These are phyloP conservation scores for Limenitis camilla DNA, from an alignment of 2,888 invertebrate genomes.

Conservation along the genomic window DNA sequence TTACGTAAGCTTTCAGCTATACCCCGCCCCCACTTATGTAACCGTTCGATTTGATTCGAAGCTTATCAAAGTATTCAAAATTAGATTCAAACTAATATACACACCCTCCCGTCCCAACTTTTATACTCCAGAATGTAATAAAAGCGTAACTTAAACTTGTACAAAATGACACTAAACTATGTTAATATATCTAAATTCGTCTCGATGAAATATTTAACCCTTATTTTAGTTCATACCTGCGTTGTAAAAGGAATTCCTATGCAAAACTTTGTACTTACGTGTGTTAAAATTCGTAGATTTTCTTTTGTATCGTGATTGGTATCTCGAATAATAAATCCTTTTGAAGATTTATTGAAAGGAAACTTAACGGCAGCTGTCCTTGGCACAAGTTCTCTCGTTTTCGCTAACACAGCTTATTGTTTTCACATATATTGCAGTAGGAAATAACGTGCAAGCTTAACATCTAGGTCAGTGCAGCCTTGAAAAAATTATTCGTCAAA, in stretches of 20 bases:
- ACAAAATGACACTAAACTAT: no score
- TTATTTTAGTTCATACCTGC: no score
- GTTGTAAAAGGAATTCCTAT: no score
- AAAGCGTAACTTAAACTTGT: no score
- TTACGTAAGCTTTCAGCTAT: conserved; percentile 60
- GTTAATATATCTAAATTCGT: no score
- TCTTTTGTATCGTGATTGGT: no score
- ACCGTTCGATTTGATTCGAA: conserved; percentile 45
- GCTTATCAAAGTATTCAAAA: conserved; percentile 22
- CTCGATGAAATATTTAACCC: no score
- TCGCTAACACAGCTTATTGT: conserved; percentile 9
- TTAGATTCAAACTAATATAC: no score
- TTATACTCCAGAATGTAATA: no score
- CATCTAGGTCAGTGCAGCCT: conserved; percentile 15
- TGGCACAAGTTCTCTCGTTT: conserved; percentile 7
- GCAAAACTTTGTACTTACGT: no score
- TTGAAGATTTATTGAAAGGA: background rate
- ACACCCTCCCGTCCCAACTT: no score
- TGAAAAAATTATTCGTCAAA: conserved; percentile 7
- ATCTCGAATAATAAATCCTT: background rate
- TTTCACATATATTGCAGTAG: conserved; percentile 9
- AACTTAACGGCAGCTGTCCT: background rate
- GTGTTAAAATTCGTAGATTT: no score
- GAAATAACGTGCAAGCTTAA: conserved; percentile 8
- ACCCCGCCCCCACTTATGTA: conserved; percentile 65